Evolutionary conservation across 2,888 invertebrate genomes (phyloP).

Genomic region (Globia sparganii): DNA sequence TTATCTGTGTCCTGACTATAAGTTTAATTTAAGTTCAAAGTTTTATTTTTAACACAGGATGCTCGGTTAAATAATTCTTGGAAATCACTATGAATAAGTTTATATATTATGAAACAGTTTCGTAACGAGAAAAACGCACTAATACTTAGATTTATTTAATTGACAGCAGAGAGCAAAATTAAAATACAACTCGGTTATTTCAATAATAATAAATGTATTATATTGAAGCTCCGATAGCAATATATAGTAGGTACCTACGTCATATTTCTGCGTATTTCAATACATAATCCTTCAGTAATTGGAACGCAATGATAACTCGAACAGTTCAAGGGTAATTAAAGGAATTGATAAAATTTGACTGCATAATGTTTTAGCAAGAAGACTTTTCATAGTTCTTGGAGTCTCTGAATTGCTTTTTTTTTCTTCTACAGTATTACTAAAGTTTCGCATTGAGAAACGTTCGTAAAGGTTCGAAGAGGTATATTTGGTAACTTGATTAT

Average conservation of each 20-base stretch:
- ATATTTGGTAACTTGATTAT: too few relatives aligned
- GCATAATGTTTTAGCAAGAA: neutral
- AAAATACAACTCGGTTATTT: neutral
- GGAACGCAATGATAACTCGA: constrained; percentile 56
- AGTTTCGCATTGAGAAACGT: too few relatives aligned
- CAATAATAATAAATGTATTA: neutral
- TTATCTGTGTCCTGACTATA: neutral
- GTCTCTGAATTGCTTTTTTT: constrained; percentile 1
- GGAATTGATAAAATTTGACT: constrained; percentile 35
- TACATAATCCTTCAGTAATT: constrained; percentile 49
- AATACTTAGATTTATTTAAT: constrained; percentile 3
- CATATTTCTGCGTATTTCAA: constrained; percentile 54
- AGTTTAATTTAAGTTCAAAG: neutral
- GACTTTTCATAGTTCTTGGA: neutral
- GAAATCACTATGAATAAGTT: constrained; percentile 4
- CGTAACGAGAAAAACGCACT: constrained; percentile 1
- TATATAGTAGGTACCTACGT: constrained; percentile 30
- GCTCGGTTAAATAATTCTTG: neutral
- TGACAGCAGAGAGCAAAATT: constrained; percentile 13
- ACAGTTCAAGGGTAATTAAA: constrained; percentile 58
- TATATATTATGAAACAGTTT: constrained; percentile 5
- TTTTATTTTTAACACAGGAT: neutral
- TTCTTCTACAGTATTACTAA: too few relatives aligned
- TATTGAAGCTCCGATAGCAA: constrained; percentile 21
- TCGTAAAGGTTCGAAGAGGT: too few relatives aligned